phyloP scores from a whole-genome alignment of 2,113 vertebrate genomes.

The Melanerpes aurifrons region DNA sequence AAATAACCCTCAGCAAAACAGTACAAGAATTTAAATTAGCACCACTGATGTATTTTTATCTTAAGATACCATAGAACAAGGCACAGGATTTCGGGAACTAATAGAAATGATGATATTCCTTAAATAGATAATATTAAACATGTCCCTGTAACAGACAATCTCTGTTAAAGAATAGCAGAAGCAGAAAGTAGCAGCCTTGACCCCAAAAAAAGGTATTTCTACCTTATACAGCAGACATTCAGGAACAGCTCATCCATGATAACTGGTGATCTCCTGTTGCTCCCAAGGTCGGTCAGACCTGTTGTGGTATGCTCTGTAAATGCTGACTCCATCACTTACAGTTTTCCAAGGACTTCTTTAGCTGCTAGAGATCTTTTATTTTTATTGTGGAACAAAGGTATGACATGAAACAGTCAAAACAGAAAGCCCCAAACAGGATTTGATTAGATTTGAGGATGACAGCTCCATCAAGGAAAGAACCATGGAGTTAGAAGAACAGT shows the following conservation, averaged over 20 bases:
- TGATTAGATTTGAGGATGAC: slow-evolving; percentile 20
- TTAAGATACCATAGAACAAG: not conserved
- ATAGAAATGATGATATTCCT: not conserved
- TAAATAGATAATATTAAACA: not conserved
- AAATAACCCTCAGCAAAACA: not conserved
- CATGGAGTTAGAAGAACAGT: not conserved
- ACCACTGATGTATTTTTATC: not conserved
- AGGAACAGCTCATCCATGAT: slow-evolving; percentile 46
- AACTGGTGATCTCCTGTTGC: slow-evolving; percentile 33
- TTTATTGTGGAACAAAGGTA: slow-evolving; percentile 52
- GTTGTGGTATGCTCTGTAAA: slow-evolving; percentile 31
- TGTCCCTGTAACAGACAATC: not conserved
- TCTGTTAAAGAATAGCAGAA: not conserved
- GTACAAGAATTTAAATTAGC: not conserved
- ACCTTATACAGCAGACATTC: slow-evolving; percentile 22
- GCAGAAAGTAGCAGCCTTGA: slow-evolving; percentile 21
- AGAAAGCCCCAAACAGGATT: slow-evolving; percentile 38
- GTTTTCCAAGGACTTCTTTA: slow-evolving; percentile 57
- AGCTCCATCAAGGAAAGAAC: not conserved
- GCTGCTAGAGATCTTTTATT: slow-evolving; percentile 40
- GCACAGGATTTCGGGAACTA: not conserved
- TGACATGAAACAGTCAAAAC: not conserved
- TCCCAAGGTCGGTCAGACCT: slow-evolving; percentile 53
- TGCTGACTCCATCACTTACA: slow-evolving; percentile 30
- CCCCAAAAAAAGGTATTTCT: slow-evolving; percentile 41